These are phyloP conservation scores for Drosophila mimica DNA, from an alignment of 2,888 invertebrate species.

Conservation along the genomic window DNA sequence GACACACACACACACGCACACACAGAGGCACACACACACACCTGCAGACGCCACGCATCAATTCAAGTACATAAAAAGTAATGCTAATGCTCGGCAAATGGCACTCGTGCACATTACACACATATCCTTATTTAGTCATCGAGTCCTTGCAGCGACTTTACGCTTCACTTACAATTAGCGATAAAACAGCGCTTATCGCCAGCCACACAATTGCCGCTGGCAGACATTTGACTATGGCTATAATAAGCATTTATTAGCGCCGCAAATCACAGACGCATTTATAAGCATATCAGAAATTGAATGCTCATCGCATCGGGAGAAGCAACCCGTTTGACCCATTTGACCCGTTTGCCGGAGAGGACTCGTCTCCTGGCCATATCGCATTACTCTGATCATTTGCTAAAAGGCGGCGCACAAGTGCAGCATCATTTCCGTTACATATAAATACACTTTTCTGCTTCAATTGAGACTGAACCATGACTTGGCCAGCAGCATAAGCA, in stretches of 20 bases:
- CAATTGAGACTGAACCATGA: constrained; percentile 70
- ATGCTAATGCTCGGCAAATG: constrained; percentile 64
- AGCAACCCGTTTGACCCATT: constrained; percentile 51
- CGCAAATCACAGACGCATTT: constrained; percentile 60
- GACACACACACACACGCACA: constrained; percentile 29
- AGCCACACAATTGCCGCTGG: constrained; percentile 37
- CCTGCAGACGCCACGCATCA: constrained; percentile 34
- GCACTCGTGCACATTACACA: constrained; percentile 48
- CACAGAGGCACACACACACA: constrained; percentile 3
- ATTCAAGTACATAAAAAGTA: constrained; percentile 68
- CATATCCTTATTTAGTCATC: constrained; percentile 58
- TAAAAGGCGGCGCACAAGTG: constrained; percentile 72
- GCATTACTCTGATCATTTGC: constrained; percentile 66
- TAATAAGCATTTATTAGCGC: constrained; percentile 69
- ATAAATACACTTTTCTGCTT: constrained; percentile 79
- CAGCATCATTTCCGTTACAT: constrained; percentile 80
- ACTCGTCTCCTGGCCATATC: constrained; percentile 31
- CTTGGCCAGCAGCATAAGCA: constrained; percentile 49
- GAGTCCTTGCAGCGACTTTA: constrained; percentile 29
- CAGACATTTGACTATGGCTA: constrained; percentile 24
- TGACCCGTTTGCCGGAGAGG: neutral
- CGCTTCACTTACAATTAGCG: constrained; percentile 73
- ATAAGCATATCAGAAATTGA: constrained; percentile 44
- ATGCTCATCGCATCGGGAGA: constrained; percentile 32
- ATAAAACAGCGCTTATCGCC: constrained; percentile 70